Evolutionary conservation across 2,797 vertebrate genomes (phyloP), one percentile per base, ranked within the genome.

Genomic region (Heteromormyrus szaboi): DNA sequence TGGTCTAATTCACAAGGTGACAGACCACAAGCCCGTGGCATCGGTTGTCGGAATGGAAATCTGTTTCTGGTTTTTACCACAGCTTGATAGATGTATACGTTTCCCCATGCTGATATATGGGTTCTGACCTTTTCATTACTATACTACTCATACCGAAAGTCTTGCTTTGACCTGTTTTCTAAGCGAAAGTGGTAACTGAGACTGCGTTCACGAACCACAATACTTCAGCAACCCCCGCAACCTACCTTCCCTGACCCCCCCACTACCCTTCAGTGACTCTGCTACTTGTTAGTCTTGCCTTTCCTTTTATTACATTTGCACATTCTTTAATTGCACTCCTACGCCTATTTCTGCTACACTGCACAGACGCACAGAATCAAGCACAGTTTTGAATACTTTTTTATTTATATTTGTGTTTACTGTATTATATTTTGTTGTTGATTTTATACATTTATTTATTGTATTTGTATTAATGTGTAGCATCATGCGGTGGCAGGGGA

Each of bases 51-150:
- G 81, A 84, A 65, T 79, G 44, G 53, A 44, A 88, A 54, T n/a
- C 48, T 51, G 33, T 17, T 37, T 86, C 53, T 86, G 85, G 53
- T 86, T 86, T 59, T 59, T 59, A 68, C 88, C 88, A 51, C 59
- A 86, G 29, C 44, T 50, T 51, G 14, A 65, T 33, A 12, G 17
- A n/a, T 56, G 46, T 41, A 44, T 29, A 12, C 8, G 29, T 25
- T 59, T 72, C 41, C 33, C n/a, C 6, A 1, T 59, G 87, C 87
- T 72, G 81, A 33, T 85, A 29, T 86, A 19, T 25, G 46, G 46
- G 12, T 86, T 72, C 25, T 88, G 25, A 88, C 76, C 72, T 65
- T 17, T 33, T 48, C 8, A 65, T 46, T 54, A 25, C 44, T n/a
- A 4, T 59, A 50, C 17, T 8, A 37, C 79, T 88, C 79, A 85